These are phyloP conservation scores for Nebria brevicollis DNA, from an alignment of 2,888 invertebrate genomes.

Conservation along the genomic window DNA sequence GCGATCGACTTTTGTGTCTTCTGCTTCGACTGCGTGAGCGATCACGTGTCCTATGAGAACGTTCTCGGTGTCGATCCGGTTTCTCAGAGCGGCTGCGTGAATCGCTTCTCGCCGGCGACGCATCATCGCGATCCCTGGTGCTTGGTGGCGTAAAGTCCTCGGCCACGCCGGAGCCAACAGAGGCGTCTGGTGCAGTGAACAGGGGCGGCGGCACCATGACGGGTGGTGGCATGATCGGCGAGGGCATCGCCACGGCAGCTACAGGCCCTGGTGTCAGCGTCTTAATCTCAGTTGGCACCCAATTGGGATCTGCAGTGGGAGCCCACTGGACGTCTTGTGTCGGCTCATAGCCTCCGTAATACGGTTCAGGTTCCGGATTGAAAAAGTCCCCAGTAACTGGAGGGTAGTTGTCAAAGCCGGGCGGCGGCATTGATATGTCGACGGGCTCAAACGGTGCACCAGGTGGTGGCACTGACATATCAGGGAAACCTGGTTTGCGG, in stretches of 20 bases:
- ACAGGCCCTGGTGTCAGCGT: slow-evolving; percentile 73
- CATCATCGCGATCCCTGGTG: slow-evolving; percentile 49
- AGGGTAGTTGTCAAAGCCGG: slow-evolving; percentile 48
- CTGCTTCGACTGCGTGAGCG: slow-evolving; percentile 74
- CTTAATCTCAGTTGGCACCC: slow-evolving; percentile 76
- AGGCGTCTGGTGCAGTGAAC: slow-evolving; percentile 50
- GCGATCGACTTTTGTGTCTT: slow-evolving; percentile 77
- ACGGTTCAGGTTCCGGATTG: slow-evolving; percentile 68
- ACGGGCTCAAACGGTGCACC: slow-evolving; percentile 61
- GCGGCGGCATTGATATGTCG: slow-evolving; percentile 54
- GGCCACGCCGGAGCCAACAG: slow-evolving; percentile 49
- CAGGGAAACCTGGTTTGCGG: slow-evolving; percentile 72
- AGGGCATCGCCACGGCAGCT: slow-evolving; percentile 58
- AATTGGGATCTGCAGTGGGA: slow-evolving; percentile 62
- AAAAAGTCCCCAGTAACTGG: slow-evolving; percentile 58
- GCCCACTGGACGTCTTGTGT: slow-evolving; percentile 80
- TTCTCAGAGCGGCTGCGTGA: slow-evolving; percentile 57
- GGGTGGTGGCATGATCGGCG: slow-evolving; percentile 54
- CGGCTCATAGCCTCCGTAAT: slow-evolving; percentile 73
- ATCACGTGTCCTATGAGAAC: slow-evolving; percentile 72
- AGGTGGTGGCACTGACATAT: slow-evolving; percentile 72
- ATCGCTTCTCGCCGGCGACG: slow-evolving; percentile 43
- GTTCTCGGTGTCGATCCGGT: slow-evolving; percentile 63
- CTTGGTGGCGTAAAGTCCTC: slow-evolving; percentile 40
- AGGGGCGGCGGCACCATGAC: slow-evolving; percentile 58